Evolutionary conservation across 2,797 vertebrate genomes (phyloP), one percentile per base, ranked within the genome.

Genomic region (Crocidura indochinensis): DNA sequence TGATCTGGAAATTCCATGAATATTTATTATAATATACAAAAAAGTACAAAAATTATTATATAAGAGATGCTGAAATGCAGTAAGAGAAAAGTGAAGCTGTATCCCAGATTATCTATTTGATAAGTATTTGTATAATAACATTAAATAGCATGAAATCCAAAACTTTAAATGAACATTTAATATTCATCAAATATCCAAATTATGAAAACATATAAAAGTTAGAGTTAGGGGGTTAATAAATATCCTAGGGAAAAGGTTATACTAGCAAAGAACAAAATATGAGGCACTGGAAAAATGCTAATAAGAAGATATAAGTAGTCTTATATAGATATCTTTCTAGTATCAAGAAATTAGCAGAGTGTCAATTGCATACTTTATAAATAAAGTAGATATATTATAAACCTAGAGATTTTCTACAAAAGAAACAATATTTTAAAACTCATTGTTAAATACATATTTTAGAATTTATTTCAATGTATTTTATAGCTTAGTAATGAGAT

Each of bases 181-280:
- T 51, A 62, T 11, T 83, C 49, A 73, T 38, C 65, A 73, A 60
- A 29, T 56, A 67, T 47, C 44, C 26, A 88, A 90, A 76, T 10
- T 44, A 68, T 38, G 47, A 38, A 56, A 46, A 4, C 19, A 71
- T 4, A 19, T 72, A 60, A 91, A 20, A 14, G 10, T 56, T 73
- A 46, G 7, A 31, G 4, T 60, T 88, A 87, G 27, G n/a, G 81
- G 20, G 53, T 62, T 77, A 90, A 67, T 81, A 92, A 95, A 92
- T 31, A 81, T 46, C 26, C 73, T 7, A 93, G 0, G 4, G 27
- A 90, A 64, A 91, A 90, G 64, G 62, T 20, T 8, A 69, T 4
- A 74, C 31, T 64, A 77, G 7, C 69, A 47, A 92, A 29, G 15
- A 79, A 86, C 72, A 76, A 94, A 53, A 4, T 46, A 19, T 84